Evolutionary conservation across 2,888 invertebrate genomes (phyloP).

Genomic region (Conchocele bisecta): DNA sequence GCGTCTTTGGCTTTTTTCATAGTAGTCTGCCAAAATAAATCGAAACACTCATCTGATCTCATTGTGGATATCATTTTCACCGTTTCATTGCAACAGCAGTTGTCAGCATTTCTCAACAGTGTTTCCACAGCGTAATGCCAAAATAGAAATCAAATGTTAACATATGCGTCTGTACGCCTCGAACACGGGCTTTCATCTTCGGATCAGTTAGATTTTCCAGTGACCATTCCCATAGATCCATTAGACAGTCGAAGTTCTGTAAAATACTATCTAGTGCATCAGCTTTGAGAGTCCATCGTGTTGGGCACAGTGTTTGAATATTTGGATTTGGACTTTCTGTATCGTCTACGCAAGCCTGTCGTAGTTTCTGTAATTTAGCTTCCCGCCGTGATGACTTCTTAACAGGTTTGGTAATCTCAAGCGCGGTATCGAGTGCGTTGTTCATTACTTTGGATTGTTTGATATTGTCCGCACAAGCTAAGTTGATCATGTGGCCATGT

Average conservation of each 20-base stretch:
- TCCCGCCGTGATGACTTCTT: slow-evolving; percentile 51
- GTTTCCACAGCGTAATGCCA: slow-evolving; percentile 8
- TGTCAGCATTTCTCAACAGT: slow-evolving; percentile 11
- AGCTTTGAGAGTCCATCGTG: slow-evolving; percentile 47
- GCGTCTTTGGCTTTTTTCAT: slow-evolving; percentile 4
- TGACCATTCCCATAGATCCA: slow-evolving; percentile 13
- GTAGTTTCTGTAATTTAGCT: slow-evolving; percentile 34
- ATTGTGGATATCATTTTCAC: neutral
- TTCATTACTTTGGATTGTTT: slow-evolving; percentile 19
- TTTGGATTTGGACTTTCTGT: slow-evolving; percentile 6
- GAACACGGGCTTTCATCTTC: slow-evolving; percentile 4
- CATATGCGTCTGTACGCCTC: slow-evolving; percentile 9
- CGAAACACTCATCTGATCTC: slow-evolving; percentile 16
- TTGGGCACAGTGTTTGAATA: slow-evolving; percentile 39
- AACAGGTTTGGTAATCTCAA: slow-evolving; percentile 49
- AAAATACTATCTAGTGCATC: slow-evolving; percentile 25
- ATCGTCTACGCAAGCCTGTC: slow-evolving; percentile 12
- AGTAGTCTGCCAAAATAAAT: slow-evolving; percentile 23
- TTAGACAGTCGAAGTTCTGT: slow-evolving; percentile 10
- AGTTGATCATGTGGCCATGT: slow-evolving; percentile 28
- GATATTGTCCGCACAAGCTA: slow-evolving; percentile 24
- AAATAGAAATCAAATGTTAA: slow-evolving; percentile 11
- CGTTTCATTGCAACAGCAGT: neutral
- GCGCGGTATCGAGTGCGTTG: slow-evolving; percentile 31
- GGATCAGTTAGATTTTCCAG: slow-evolving; percentile 1